Evolutionary conservation across 2,797 vertebrate species (phyloP).

Genomic region (Anabacerthia variegaticeps): DNA sequence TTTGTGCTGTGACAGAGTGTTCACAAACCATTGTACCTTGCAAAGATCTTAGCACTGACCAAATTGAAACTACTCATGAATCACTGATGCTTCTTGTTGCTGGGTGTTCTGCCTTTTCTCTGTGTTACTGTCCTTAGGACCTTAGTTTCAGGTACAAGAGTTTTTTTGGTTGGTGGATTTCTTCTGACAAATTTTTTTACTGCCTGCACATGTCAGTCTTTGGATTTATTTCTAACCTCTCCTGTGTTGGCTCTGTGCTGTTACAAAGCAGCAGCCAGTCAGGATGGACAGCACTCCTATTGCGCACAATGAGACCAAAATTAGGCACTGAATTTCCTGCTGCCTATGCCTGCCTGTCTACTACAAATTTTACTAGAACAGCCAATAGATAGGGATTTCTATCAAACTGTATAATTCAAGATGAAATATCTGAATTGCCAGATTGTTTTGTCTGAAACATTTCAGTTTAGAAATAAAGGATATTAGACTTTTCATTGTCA

Average conservation of each 20-base stretch:
- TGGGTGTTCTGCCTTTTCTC: background rate
- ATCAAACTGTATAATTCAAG: background rate
- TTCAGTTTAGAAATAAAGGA: background rate
- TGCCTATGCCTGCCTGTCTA: background rate
- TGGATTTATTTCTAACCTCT: background rate
- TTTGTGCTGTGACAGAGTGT: background rate
- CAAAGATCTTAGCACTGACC: background rate
- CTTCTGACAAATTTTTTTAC: background rate
- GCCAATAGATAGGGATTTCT: background rate
- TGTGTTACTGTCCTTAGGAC: background rate
- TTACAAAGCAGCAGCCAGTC: background rate
- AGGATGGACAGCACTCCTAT: background rate
- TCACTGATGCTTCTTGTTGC: background rate
- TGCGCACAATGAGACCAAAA: background rate
- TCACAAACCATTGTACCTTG: fast-evolving
- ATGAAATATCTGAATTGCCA: background rate
- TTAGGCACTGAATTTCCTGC: background rate
- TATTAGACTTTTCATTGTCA: background rate
- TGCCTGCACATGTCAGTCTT: background rate
- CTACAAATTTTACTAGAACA: background rate
- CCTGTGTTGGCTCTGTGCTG: background rate
- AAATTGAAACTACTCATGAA: background rate
- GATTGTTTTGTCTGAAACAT: background rate
- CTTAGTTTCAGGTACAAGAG: background rate
- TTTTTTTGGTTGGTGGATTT: background rate